These are phyloP conservation scores for Microtus agrestis DNA, from an alignment of 2,797 vertebrate genomes.

Conservation along the genomic window DNA sequence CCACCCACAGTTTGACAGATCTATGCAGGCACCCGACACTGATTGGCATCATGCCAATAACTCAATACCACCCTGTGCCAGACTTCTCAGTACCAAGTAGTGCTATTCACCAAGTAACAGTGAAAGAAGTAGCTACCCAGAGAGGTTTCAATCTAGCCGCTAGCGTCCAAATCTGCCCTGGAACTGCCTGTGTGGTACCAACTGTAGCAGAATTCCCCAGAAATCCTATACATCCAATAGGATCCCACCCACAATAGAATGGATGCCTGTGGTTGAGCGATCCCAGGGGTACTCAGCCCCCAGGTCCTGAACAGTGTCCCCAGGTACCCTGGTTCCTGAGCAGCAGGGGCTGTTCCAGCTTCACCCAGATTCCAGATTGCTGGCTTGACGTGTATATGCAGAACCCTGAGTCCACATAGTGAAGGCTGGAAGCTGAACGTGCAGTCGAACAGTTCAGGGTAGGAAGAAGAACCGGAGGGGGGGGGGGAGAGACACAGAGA, in stretches of 20 bases:
- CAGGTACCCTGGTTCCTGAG: not conserved
- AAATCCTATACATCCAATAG: not conserved
- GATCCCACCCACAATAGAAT: not conserved
- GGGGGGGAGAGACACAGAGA: not conserved
- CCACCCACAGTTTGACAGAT: not conserved
- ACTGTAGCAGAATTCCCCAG: not conserved
- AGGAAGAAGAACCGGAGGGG: not conserved
- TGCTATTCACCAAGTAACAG: not conserved
- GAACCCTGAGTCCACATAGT: not conserved
- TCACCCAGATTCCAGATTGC: not conserved
- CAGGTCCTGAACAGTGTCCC: not conserved
- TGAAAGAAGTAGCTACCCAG: not conserved
- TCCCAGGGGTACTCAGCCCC: not conserved
- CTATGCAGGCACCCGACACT: not conserved
- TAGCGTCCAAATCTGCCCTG: not conserved
- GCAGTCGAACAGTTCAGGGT: not conserved
- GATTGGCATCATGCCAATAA: not conserved
- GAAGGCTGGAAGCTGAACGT: not conserved
- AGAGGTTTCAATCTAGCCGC: not conserved
- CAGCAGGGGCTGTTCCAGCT: not conserved
- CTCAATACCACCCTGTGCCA: not conserved
- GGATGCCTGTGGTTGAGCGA: not conserved
- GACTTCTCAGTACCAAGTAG: not conserved
- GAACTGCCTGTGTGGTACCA: not conserved
- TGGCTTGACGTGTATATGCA: not conserved